A percentile compares a stretch with the other conserved stretches of the same genome.
Evolutionary conservation across 2,113 vertebrate species (phyloP).

Genomic region (Eolophus roseicapilla): DNA sequence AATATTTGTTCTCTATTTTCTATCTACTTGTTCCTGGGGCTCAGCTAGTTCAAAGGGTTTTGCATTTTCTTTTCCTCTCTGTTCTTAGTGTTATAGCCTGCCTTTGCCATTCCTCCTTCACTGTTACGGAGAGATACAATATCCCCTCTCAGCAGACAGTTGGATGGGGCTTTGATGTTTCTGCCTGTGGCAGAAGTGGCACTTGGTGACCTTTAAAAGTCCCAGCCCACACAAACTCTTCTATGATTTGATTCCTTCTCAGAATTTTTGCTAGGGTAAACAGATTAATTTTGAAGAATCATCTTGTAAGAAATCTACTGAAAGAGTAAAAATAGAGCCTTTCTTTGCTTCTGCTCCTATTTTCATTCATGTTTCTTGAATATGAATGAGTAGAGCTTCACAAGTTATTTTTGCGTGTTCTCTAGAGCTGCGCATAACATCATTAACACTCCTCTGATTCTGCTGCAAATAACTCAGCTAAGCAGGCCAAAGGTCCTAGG

Average conservation of each 20-base stretch:
- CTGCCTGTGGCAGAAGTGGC: background rate
- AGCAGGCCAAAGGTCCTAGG: background rate
- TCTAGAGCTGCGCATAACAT: background rate
- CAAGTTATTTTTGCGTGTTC: background rate
- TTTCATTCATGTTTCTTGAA: background rate
- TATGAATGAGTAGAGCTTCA: background rate
- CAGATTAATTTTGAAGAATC: background rate
- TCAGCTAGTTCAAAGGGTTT: background rate
- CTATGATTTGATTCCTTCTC: background rate
- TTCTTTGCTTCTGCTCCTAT: background rate
- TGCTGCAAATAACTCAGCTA: background rate
- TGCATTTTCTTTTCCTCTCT: background rate
- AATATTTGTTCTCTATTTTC: background rate
- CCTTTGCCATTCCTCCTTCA: background rate
- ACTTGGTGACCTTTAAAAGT: background rate
- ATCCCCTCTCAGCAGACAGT: background rate
- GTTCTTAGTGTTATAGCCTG: background rate
- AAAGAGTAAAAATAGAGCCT: background rate
- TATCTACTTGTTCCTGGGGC: background rate
- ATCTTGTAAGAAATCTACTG: background rate
- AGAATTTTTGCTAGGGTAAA: background rate
- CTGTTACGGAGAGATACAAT: background rate
- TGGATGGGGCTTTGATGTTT: background rate
- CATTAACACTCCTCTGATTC: background rate
- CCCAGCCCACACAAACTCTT: background rate